Conservation (phyloP, 2,113 vertebrate genomes). For the Silurus asotus region DNA sequence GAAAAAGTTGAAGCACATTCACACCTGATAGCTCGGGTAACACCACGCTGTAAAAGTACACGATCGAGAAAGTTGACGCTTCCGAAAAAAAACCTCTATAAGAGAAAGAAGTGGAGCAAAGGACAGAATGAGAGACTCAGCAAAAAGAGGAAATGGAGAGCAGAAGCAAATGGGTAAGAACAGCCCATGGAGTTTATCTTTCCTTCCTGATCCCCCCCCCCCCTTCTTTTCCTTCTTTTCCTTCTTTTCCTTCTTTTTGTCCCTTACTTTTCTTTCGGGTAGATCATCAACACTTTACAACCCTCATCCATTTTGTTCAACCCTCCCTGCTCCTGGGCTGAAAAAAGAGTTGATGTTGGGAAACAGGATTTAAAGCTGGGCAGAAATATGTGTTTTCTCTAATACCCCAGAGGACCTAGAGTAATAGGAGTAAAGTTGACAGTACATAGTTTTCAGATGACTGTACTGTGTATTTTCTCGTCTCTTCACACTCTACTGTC, state of each 20-base stretch:
- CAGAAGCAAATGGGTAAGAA: slow-evolving; percentile 69
- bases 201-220: too few species aligned
- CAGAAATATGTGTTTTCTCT: not conserved
- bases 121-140: slow-evolving; percentile 73
- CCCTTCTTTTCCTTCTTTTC: not conserved
- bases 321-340: not conserved
- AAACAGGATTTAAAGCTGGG: not conserved
- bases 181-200: not conserved
- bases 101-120: slow-evolving; percentile 20
- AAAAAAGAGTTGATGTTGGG: not conserved
- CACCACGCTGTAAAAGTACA: slow-evolving; percentile 33
- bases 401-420: not conserved
- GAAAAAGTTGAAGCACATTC: slow-evolving; percentile 55
- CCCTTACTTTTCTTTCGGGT: slow-evolving; percentile 2
- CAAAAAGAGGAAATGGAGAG: slow-evolving; percentile 66
- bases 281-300: not conserved
- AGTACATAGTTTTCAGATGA: not conserved
- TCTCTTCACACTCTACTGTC: not conserved
- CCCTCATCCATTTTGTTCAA: slow-evolving; percentile 14
- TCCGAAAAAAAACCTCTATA: slow-evolving; percentile 10
- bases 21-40: slow-evolving; percentile 44
- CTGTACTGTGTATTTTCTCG: not conserved
- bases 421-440: not conserved
- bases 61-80: slow-evolving; percentile 23
- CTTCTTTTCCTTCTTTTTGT: not conserved